Evolutionary conservation across 2,113 vertebrate genomes (phyloP).

Genomic region (Coreoperca whiteheadi): DNA sequence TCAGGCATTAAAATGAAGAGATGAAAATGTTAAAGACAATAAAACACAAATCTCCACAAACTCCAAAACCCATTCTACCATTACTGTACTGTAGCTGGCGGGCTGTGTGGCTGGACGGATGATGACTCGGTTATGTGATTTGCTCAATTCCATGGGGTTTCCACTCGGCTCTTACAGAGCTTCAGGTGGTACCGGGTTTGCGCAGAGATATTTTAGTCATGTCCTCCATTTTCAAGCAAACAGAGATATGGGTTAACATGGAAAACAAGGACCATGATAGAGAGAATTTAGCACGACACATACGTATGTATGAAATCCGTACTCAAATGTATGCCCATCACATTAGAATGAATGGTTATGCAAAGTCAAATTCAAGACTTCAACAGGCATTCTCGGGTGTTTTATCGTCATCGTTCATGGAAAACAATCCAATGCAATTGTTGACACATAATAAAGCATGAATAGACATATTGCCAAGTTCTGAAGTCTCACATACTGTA

Average conservation of each 20-base stretch:
- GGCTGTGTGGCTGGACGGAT: background rate
- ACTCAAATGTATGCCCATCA: background rate
- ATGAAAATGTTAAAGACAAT: background rate
- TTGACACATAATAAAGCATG: background rate
- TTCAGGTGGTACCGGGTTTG: background rate
- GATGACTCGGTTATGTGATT: slow-evolving; percentile 9
- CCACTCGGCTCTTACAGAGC: background rate
- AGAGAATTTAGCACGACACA: background rate
- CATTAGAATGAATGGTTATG: background rate
- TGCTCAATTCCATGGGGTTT: background rate
- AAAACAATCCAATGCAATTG: too few species aligned
- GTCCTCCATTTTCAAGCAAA: background rate
- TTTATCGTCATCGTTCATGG: background rate
- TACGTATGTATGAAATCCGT: background rate
- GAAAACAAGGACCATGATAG: background rate
- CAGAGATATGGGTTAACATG: background rate
- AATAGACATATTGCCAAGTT: background rate
- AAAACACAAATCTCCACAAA: background rate
- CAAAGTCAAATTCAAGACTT: background rate
- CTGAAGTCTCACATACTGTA: background rate
- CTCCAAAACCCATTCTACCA: background rate
- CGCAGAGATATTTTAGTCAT: background rate
- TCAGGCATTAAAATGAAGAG: background rate
- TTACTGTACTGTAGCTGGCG: background rate
- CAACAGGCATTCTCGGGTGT: background rate